Conservation (phyloP, 1,140 invertebrate species). For the Halictus rubicundus region DNA sequence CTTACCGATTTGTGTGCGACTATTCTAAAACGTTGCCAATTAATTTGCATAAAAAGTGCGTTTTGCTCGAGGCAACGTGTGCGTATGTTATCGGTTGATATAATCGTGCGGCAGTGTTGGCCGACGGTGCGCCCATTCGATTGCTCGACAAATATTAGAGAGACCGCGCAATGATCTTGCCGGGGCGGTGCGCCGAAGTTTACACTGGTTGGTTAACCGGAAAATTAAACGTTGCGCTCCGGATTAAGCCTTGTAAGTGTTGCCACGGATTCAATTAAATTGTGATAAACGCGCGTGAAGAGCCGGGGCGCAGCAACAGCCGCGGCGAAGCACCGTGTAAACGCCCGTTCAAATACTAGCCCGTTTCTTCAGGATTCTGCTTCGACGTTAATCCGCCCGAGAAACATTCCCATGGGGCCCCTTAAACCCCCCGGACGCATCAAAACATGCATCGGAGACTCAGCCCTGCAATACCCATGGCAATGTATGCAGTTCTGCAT, state of each 20-base stretch:
- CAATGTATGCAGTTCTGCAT: too few relatives aligned
- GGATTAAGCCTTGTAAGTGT: conserved; percentile 25
- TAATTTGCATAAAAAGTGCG: neutral
- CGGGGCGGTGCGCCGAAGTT: conserved; percentile 22
- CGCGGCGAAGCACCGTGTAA: conserved; percentile 8
- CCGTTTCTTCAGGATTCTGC: conserved; percentile 5
- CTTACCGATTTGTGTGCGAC: too few relatives aligned
- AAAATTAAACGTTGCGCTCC: conserved; percentile 50
- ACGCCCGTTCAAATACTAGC: neutral
- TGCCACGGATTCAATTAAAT: conserved; percentile 39
- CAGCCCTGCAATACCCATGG: neutral
- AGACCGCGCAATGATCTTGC: conserved; percentile 30
- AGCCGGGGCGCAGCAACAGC: neutral
- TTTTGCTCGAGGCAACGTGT: neutral
- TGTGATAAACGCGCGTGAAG: conserved; percentile 27
- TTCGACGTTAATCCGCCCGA: neutral
- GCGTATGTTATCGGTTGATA: neutral
- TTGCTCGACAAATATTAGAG: conserved; percentile 55
- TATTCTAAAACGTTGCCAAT: too few relatives aligned
- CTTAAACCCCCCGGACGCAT: too few relatives aligned
- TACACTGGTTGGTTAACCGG: conserved; percentile 43
- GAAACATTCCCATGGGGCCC: neutral
- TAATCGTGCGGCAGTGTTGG: neutral
- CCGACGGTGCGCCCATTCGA: conserved; percentile 2
- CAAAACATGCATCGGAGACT: too few relatives aligned